phyloP scores from a whole-genome alignment of 2,888 invertebrate genomes.

The Plagodis pulveraria region DNA sequence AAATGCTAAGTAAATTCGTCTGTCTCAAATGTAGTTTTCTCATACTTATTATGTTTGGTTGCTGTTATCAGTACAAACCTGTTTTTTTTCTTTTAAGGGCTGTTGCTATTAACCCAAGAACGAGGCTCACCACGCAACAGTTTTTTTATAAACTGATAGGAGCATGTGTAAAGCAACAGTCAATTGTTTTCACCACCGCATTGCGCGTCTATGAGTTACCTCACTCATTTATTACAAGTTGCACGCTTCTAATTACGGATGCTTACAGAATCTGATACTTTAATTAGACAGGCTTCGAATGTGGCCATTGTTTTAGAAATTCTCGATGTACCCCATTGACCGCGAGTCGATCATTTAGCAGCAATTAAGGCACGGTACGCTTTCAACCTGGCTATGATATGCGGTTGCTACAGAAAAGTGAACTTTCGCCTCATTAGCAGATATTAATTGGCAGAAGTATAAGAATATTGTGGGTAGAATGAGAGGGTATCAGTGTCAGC shows the following conservation, averaged over 20 bases:
- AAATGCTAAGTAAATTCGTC: too few species aligned
- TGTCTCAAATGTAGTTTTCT: too few species aligned
- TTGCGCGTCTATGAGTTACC: not conserved
- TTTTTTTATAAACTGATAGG: too few species aligned
- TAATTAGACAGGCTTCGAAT: conserved; percentile 23
- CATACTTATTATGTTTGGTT: too few species aligned
- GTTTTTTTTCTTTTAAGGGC: too few species aligned
- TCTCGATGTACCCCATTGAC: conserved; percentile 15
- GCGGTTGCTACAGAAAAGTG: not conserved
- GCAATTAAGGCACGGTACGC: conserved; percentile 8
- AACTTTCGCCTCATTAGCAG: conserved; percentile 3
- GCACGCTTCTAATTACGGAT: conserved; percentile 24
- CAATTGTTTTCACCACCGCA: not conserved
- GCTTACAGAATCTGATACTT: conserved; percentile 24
- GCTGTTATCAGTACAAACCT: too few species aligned
- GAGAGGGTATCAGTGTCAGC: too few species aligned
- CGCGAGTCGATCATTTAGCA: conserved; percentile 8
- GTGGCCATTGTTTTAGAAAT: conserved; percentile 23
- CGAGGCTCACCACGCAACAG: too few species aligned
- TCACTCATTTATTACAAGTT: conserved; percentile 5
- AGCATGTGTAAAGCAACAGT: too few species aligned
- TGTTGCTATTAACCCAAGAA: too few species aligned
- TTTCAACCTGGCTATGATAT: conserved; percentile 4
- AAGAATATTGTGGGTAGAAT: too few species aligned
- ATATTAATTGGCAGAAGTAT: not conserved